Evolutionary conservation across 2,888 invertebrate genomes (phyloP), one percentile per base, ranked within the genome.

Genomic region (Drosophila ezoana): DNA sequence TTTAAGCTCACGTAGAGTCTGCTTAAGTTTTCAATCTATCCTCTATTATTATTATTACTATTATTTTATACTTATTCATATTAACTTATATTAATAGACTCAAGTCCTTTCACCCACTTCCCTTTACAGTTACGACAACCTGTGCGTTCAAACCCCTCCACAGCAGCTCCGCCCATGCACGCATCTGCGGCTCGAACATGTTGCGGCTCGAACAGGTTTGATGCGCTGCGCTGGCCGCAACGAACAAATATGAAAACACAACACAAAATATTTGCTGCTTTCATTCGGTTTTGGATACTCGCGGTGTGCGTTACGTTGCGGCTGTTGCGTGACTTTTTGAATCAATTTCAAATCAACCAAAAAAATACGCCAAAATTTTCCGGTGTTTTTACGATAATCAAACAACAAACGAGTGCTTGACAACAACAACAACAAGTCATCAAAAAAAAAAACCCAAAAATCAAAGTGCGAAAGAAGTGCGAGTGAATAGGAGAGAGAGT

Each of bases 281-380:
- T 65, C 79, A 82, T 68, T 82, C 81, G 73, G 81, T 61, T 58
- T 74, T 81, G 52, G 72, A 74, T 70, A 69, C 52, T 84, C 58
- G 71, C 61, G 68, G 45, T 81, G 87, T 74, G 57, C 81, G 61
- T 62, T 58, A 58, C 60, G 76, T 74, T 71, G 64, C 72, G 79
- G 75, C 75, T 80, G 72, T 60, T 64, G 32, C 41, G 67, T 60
- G 33, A 1, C 1, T 16, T 20, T 38, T 13, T 13, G 28, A 14
- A 13, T 14, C 35, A 44, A 3, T 13, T 23, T 33, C 9, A 28
- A 44, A 54, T 14, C 1, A 35, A 44, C 54, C 35, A 33, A 33
- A 4, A 53, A 14, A 53, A 63, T 64, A 14, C 69, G 63, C 28
- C 52, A 13, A 8, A 23, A 20, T 70, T 56, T 40, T 13, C 37